Base-by-base conservation (phyloP, 2,888 invertebrate genomes). In the Litoditis marina region DNA sequence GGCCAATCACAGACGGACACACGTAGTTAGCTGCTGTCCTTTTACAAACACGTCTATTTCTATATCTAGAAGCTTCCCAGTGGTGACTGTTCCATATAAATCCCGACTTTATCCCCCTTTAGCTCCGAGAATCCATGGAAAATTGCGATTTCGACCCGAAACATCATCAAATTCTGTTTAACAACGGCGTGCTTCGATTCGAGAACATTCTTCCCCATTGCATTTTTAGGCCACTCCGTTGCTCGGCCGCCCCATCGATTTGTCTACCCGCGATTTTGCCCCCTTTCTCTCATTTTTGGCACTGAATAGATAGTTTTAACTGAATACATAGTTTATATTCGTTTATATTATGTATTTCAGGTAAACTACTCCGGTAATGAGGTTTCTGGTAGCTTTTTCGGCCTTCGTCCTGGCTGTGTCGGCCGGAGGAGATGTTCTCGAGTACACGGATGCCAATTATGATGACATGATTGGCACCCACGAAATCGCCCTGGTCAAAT, bases 401-500 rank as follows among this genome's bases (percentile, higher is more conserved):
- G 66, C 73, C 47, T 61, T 73, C 54, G 54, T 69, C 63, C 69
- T 67, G 19, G 53, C 67, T 54, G 73, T 78, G 76, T 57, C 66
- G 34, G 72, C 74, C 31, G 63, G 65, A 52, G 83, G 83, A 59
- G 85, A 86, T 77, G 86, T 86, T 30, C 65, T 86, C 16, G 85
- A 84, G 22, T 83, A 84, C 42, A 83, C 82, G 2, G 86, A 86
- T 67, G 62, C 77, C 53, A 81, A 84, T 71, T 86, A 85, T 73
- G 82, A 76, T 19, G 73, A 74, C 31, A 79, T 78, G 69, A 78
- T 85, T 44, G 78, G 64, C 27, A 78, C 83, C 32, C 82, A 84
- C 66, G 84, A 84, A 44, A 73, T 86, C 28, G 80, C 83, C 46
- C 78, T 86, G 50, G 85, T 85, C 52, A 85, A 86, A 75, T 86